phyloP scores from a whole-genome alignment of 2,888 invertebrate genomes.

The Caenorhabditis sp. region DNA sequence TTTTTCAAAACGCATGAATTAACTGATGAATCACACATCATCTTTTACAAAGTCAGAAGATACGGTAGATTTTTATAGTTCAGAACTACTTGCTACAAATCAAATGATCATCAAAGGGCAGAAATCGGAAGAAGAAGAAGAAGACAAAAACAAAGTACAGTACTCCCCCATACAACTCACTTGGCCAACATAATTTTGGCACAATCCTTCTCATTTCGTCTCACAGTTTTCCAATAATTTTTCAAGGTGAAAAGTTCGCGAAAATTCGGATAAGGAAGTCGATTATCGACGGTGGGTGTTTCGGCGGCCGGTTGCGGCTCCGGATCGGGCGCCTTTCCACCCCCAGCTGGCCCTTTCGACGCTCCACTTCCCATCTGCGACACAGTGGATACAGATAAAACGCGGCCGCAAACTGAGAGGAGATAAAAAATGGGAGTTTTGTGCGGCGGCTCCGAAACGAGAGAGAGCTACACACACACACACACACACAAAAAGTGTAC shows the following conservation, averaged over 20 bases:
- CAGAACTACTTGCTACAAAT: no score
- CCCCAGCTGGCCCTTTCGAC: slow-evolving; percentile 18
- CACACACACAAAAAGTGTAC: background rate
- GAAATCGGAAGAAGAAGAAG: no score
- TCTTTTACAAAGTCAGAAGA: no score
- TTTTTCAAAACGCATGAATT: no score
- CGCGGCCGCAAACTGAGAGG: background rate
- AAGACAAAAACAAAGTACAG: no score
- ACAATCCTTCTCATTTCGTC: slow-evolving; percentile 63
- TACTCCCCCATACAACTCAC: slow-evolving; percentile 35
- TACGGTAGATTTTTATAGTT: no score
- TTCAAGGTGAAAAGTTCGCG: slow-evolving; percentile 70
- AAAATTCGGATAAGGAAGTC: slow-evolving; percentile 66
- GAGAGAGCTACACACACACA: no score
- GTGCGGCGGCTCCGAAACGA: background rate
- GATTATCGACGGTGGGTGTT: slow-evolving; percentile 50
- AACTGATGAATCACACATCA: no score
- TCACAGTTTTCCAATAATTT: slow-evolving; percentile 70
- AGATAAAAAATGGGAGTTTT: background rate
- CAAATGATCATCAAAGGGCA: no score
- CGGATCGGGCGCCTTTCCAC: slow-evolving; percentile 35
- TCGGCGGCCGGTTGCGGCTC: slow-evolving; percentile 41
- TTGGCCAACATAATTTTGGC: slow-evolving; percentile 60
- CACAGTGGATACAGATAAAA: background rate
- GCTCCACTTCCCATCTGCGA: slow-evolving; percentile 42